Percentiles rank a stretch among this genome's conserved stretches.
Conservation (phyloP, 2,113 vertebrate species). For the Rhipidura dahli region DNA sequence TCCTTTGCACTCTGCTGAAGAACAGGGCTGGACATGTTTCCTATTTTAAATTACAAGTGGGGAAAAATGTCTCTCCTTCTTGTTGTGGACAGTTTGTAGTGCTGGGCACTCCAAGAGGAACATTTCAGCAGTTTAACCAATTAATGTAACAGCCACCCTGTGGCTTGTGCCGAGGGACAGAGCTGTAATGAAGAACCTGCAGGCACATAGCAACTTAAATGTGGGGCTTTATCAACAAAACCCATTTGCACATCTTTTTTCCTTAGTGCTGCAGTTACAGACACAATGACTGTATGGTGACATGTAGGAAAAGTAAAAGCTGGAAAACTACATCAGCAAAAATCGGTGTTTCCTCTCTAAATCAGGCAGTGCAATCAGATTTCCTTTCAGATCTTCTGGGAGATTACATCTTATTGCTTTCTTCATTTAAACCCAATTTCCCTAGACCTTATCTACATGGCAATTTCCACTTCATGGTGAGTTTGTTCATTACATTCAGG, state of each 20-base stretch:
- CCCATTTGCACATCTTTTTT: neutral
- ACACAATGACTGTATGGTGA: neutral
- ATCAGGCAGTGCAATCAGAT: neutral
- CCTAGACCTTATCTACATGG: neutral
- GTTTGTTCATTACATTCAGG: neutral
- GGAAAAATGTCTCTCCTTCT: neutral
- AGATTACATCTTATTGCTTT: neutral
- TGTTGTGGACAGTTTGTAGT: neutral
- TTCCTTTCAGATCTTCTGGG: slow-evolving; percentile 6
- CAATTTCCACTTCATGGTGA: slow-evolving; percentile 15
- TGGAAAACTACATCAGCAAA: neutral
- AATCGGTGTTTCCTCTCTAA: neutral
- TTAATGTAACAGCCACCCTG: neutral
- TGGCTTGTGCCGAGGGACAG: neutral
- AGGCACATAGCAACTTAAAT: neutral
- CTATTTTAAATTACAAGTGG: neutral
- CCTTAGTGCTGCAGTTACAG: neutral
- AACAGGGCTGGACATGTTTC: neutral
- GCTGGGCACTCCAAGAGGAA: neutral
- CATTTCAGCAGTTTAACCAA: neutral
- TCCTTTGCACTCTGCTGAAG: neutral
- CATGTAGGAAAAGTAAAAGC: neutral
- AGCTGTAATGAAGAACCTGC: neutral
- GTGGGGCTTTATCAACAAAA: neutral
- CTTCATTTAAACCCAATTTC: slow-evolving; percentile 4